phyloP scores from a whole-genome alignment of 2,888 invertebrate species.

The Tortricodes alternella region DNA sequence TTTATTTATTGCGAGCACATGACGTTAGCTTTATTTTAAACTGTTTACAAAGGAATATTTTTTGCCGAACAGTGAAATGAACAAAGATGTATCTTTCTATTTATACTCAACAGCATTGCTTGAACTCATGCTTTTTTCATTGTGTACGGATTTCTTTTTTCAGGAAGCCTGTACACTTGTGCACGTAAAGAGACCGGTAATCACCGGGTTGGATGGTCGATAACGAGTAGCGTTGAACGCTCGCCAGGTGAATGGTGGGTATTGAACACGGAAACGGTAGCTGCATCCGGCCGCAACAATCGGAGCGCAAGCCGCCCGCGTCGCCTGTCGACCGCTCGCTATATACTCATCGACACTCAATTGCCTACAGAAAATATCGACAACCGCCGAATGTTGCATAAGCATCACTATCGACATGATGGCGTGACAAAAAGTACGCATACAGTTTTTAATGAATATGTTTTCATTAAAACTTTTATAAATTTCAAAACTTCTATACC shows the following conservation, averaged over 20 bases:
- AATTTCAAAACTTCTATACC: no score
- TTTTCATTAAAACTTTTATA: no score
- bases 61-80: background rate
- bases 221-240: slow-evolving; percentile 50
- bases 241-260: slow-evolving; percentile 56
- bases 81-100: background rate
- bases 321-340: slow-evolving; percentile 40
- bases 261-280: slow-evolving; percentile 67
- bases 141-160: slow-evolving; percentile 7
- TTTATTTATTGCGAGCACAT: slow-evolving; percentile 22
- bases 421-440: background rate
- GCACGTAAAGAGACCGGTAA: slow-evolving; percentile 39
- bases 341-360: slow-evolving; percentile 25
- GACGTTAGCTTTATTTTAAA: slow-evolving; percentile 7
- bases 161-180: slow-evolving; percentile 11
- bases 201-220: slow-evolving; percentile 49
- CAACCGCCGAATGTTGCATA: background rate
- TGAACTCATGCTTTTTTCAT: background rate
- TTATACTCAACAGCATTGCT: background rate
- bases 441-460: background rate
- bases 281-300: slow-evolving; percentile 73
- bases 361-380: slow-evolving; percentile 9
- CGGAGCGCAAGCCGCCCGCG: slow-evolving; percentile 36
- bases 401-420: background rate
- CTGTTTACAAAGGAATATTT: background rate